Base-by-base conservation (phyloP, 1,140 invertebrate genomes). In the Limonius californicus region DNA sequence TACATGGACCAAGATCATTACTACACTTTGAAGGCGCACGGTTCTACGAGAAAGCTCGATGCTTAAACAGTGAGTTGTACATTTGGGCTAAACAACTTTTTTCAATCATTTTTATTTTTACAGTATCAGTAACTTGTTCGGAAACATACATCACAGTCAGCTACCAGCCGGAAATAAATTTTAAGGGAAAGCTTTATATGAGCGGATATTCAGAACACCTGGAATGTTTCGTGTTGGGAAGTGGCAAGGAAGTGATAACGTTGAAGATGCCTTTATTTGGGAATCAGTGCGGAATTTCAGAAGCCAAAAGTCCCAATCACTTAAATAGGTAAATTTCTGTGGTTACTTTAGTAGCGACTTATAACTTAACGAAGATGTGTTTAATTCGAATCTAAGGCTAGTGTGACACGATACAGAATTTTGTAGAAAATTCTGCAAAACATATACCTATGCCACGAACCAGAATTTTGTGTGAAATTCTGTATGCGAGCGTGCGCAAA, bases 151-250 rank as follows among this genome's bases (percentile, higher is more conserved):
- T 87, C 77, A 71, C 79, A 14, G 79, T 87, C 39, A 79, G 76
- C 2, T 87, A 84, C 63, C 72, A 72, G 0, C 84, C 84, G 0
- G 81, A 81, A 54, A 78, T 79, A 4, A 70, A 76, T 64, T 87
- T 87, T 68, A 73, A 73, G 0, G 85, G 85, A 0, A 79, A 81
- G 19, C 70, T 87, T 66, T 87, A 86, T 66, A 84, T 83, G 60
- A 82, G 81, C 59, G 83, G 84, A 47, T 80, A 81, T 63, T 83
- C 82, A 0, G 83, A 85, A 59, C 59, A 68, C 45, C 50, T 60
- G 0, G 76, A 74, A 1, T 87, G 85, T 70, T 76, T 77, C 43
- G 78, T 76, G 1, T 61, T 56, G 50, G 70, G 72, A 27, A 39
- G 67, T 55, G 71, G 69, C 7, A 65, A 57, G 54, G 56, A 64